Conservation (phyloP, 2,888 invertebrate genomes). For the Rhingia rostrata region DNA sequence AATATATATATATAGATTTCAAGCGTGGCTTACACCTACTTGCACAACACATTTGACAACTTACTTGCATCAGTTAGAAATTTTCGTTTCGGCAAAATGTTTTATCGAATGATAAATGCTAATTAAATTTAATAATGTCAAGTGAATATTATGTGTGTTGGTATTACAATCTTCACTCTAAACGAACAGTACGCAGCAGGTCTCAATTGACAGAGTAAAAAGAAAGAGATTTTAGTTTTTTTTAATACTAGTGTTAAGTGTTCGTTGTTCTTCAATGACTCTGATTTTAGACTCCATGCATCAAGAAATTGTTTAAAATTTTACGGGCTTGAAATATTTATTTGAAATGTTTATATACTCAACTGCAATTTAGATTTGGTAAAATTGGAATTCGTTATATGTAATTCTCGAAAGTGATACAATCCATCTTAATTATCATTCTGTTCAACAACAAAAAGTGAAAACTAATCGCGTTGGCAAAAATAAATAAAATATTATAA, state of each 20-base stretch:
- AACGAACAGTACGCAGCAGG: not conserved
- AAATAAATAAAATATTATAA: slow-evolving; percentile 19
- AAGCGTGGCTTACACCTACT: too few species aligned
- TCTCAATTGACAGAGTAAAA: slow-evolving; percentile 14
- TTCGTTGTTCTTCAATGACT: slow-evolving; percentile 17
- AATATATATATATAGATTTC: too few species aligned
- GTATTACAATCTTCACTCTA: too few species aligned
- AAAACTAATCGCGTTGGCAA: slow-evolving; percentile 68
- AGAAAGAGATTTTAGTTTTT: slow-evolving; percentile 49
- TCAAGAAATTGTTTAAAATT: too few species aligned
- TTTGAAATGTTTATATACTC: not conserved
- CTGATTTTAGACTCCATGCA: too few species aligned
- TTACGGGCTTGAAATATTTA: not conserved
- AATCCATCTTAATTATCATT: not conserved
- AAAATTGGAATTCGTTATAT: not conserved
- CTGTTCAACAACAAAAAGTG: slow-evolving; percentile 38
- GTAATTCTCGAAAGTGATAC: slow-evolving; percentile 6
- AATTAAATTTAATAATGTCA: too few species aligned
- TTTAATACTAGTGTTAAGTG: slow-evolving; percentile 31
- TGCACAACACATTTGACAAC: too few species aligned
- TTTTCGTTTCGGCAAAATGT: too few species aligned
- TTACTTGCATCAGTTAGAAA: too few species aligned
- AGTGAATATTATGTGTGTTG: too few species aligned
- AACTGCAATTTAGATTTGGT: not conserved
- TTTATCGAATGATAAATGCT: too few species aligned